Evolutionary conservation across 2,888 invertebrate species (phyloP), one percentile per base, ranked within the genome.

Genomic region (Blastobasis adustella): DNA sequence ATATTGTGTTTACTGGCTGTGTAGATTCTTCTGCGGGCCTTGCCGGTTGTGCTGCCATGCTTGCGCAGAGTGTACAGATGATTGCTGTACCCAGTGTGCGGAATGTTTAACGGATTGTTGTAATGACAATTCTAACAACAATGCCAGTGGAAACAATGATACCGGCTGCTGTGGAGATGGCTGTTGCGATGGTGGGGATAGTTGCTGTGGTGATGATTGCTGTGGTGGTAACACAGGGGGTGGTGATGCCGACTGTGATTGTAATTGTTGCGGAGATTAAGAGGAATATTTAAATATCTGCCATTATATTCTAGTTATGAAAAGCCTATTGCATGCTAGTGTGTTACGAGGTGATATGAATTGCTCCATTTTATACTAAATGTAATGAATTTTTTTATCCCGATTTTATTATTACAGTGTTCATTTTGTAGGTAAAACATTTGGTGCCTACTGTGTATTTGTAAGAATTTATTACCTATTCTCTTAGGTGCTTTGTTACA

Each of bases 21-120:
- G 66, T 45, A 55, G 51, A n/a, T 59, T 63, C 45, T 53, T 71
- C 1, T 57, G 61, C 0, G 48, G 58, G 7, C 61, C 62, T 45
- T 72, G 65, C 47, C 54, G 61, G 42, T 51, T 51, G 0, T 55
- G 50, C 44, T 57, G 52, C 37, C 36, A 45, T 6, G 46, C 54
- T 36, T 53, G 68, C 1, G 55, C 56, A 7, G 56, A 59, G 4
- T 70, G 69, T 48, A 63, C 66, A 0, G 69, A 72, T 4, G 47
- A 23, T 0, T 69, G 66, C 51, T 71, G 65, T 39, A 64, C 69
- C 1, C 52, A 55, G 0, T 73, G 67, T 50, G 71, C 69, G 0
- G 51, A 56, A 39, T 64, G 65, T 46, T 54, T 69, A 6, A 61
- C 48, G 6, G 53, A 60, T 36, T 70, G 73, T 45, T 75, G 75